Evolutionary conservation across 2,113 vertebrate species (phyloP).

Genomic region (Sphyrna mokarran): DNA sequence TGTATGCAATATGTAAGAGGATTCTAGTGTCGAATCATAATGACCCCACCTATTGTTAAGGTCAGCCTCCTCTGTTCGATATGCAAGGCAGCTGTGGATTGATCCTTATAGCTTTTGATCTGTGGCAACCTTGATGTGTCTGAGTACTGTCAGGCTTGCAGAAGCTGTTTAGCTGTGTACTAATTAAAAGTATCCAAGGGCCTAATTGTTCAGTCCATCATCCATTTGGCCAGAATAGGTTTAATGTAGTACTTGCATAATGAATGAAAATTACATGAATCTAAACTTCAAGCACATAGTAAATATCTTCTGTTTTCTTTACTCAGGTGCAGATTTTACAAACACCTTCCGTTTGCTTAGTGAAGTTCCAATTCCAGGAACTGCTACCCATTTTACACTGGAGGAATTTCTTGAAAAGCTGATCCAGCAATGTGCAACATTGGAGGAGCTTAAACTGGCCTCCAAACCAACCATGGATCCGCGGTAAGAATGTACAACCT

Average conservation of each 20-base stretch:
- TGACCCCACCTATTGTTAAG: too few relatives aligned
- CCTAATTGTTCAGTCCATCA: too few relatives aligned
- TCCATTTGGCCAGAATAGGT: background rate
- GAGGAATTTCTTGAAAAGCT: constrained; percentile 60
- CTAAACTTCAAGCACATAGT: background rate
- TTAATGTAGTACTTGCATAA: background rate
- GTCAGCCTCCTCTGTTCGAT: too few relatives aligned
- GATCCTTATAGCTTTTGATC: too few relatives aligned
- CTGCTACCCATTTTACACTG: constrained; percentile 44
- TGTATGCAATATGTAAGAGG: too few relatives aligned
- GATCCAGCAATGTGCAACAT: constrained; percentile 72
- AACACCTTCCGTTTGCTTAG: constrained; percentile 82
- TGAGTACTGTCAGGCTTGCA: too few relatives aligned
- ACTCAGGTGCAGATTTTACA: constrained; percentile 87
- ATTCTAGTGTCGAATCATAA: too few relatives aligned
- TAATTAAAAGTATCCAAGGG: too few relatives aligned
- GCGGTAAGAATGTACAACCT: constrained; percentile 59
- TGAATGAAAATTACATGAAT: background rate
- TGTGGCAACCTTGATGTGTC: too few relatives aligned
- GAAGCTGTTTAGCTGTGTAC: too few relatives aligned
- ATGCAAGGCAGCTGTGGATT: too few relatives aligned
- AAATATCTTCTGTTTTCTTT: background rate
- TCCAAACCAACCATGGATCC: constrained; percentile 87
- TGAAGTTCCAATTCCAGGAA: constrained; percentile 59
- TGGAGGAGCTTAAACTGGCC: constrained; percentile 78